A percentile compares a stretch with the other conserved stretches of the same genome.
Evolutionary conservation across 1,140 invertebrate genomes (phyloP).

Genomic region (Drosophila biarmipes): DNA sequence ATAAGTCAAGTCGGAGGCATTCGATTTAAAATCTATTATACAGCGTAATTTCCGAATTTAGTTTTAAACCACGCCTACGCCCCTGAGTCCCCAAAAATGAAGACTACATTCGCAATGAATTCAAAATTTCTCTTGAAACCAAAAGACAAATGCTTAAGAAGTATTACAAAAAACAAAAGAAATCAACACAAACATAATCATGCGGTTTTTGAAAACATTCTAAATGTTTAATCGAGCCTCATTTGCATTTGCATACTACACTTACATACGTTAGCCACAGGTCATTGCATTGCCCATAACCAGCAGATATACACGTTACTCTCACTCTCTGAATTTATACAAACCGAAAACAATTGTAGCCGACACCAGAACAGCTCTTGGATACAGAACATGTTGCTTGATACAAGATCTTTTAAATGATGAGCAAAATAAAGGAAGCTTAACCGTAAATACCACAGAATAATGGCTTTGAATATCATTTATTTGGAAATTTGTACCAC

Average conservation of each 20-base stretch:
- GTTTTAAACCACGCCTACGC: slow-evolving; percentile 56
- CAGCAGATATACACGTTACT: slow-evolving; percentile 62
- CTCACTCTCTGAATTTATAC: slow-evolving; percentile 64
- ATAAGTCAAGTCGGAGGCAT: slow-evolving; percentile 79
- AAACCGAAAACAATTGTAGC: slow-evolving; percentile 52
- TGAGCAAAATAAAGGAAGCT: slow-evolving; percentile 82
- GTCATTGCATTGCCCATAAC: slow-evolving; percentile 47
- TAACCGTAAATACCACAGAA: slow-evolving; percentile 68
- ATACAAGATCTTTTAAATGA: slow-evolving; percentile 80
- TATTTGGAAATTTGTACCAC: too few relatives aligned
- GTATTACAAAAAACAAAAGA: slow-evolving; percentile 66
- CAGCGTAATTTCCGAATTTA: slow-evolving; percentile 71
- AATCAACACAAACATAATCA: slow-evolving; percentile 61
- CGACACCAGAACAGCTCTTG: slow-evolving; percentile 58
- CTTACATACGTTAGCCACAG: slow-evolving; percentile 58
- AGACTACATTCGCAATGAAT: slow-evolving; percentile 80
- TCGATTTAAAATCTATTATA: slow-evolving; percentile 81
- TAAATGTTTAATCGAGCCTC: slow-evolving; percentile 76
- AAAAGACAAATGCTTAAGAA: slow-evolving; percentile 83
- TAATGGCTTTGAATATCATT: too few relatives aligned
- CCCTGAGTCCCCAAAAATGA: slow-evolving; percentile 13
- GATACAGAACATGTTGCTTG: slow-evolving; percentile 78
- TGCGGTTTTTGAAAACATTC: slow-evolving; percentile 77
- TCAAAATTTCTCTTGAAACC: slow-evolving; percentile 73
- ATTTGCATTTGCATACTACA: slow-evolving; percentile 70